Percentiles rank a stretch among this genome's conserved stretches.
phyloP scores from a whole-genome alignment of 23 tunicate species.

The Ciona savignyi region DNA sequence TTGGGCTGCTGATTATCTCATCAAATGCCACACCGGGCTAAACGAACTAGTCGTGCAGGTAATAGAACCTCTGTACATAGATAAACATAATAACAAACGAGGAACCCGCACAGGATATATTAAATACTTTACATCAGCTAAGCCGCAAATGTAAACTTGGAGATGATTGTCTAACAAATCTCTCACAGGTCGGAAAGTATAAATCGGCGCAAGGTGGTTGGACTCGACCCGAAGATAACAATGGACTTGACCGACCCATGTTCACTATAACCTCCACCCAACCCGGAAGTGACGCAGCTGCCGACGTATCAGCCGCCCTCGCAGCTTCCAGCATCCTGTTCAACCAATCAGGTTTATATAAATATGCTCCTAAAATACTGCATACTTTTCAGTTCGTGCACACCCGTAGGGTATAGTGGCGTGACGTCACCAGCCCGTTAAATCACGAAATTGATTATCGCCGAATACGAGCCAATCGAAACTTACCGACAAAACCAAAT shows the following conservation, averaged over 20 bases:
- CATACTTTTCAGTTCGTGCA: no score
- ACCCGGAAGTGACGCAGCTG: conserved; percentile 70
- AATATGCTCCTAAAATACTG: no score
- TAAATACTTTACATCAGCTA: no score
- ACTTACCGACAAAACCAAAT: no score
- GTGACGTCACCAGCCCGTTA: neutral
- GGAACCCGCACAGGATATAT: no score
- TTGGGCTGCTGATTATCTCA: conserved; percentile 58
- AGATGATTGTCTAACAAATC: no score
- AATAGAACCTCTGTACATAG: neutral
- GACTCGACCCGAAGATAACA: conserved; percentile 53
- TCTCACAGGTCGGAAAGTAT: conserved; percentile 58
- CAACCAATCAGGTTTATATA: conserved; percentile 60
- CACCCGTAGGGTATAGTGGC: neutral
- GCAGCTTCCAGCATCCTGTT: conserved; percentile 66
- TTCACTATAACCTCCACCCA: conserved; percentile 15
- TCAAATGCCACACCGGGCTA: conserved; percentile 34
- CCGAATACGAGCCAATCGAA: no score
- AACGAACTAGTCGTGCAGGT: conserved; percentile 74
- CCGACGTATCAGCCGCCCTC: conserved; percentile 76
- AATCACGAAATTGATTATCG: neutral
- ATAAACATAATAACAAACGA: neutral
- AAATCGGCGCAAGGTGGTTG: conserved; percentile 22
- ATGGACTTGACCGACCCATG: conserved; percentile 9
- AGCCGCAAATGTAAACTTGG: no score